These are phyloP conservation scores for Pseudolycoriella hygida DNA, from an alignment of 2,888 invertebrate species.

Conservation along the genomic window DNA sequence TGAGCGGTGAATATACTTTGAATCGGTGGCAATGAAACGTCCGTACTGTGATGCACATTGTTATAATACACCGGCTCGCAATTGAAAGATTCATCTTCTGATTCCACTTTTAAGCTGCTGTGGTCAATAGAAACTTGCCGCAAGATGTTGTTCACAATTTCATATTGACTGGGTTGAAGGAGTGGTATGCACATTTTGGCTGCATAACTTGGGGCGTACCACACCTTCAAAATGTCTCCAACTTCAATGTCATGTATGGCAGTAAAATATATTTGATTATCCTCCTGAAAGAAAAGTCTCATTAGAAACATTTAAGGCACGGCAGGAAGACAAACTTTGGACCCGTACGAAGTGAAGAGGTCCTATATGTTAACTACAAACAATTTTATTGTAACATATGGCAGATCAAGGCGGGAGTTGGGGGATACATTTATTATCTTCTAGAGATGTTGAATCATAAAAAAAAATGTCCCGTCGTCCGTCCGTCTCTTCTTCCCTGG, in stretches of 20 bases:
- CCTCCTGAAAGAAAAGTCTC: constrained; percentile 6
- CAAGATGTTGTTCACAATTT: constrained; percentile 8
- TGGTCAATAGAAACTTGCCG: constrained; percentile 9
- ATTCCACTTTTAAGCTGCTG: constrained; percentile 6
- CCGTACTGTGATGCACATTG: constrained; percentile 1
- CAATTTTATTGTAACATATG: too few species aligned
- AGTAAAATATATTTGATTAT: constrained; percentile 11
- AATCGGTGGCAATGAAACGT: constrained; percentile 10
- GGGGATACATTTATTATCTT: too few species aligned
- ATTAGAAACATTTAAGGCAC: not conserved
- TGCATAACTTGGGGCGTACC: constrained; percentile 11
- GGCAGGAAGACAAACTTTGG: too few species aligned
- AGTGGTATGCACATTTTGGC: constrained; percentile 8
- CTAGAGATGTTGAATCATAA: too few species aligned
- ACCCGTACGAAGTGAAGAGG: too few species aligned
- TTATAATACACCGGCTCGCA: not conserved
- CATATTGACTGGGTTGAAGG: constrained; percentile 6
- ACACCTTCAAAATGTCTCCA: constrained; percentile 11
- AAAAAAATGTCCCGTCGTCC: too few species aligned
- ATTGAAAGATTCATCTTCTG: not conserved
- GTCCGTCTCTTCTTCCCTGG: too few species aligned
- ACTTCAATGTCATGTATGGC: constrained; percentile 11
- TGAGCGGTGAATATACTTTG: not conserved
- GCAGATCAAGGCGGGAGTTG: too few species aligned
- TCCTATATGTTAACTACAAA: too few species aligned